Evolutionary conservation across 2,888 invertebrate species (phyloP), one percentile per base, ranked within the genome.

Genomic region (Erebia palarica): DNA sequence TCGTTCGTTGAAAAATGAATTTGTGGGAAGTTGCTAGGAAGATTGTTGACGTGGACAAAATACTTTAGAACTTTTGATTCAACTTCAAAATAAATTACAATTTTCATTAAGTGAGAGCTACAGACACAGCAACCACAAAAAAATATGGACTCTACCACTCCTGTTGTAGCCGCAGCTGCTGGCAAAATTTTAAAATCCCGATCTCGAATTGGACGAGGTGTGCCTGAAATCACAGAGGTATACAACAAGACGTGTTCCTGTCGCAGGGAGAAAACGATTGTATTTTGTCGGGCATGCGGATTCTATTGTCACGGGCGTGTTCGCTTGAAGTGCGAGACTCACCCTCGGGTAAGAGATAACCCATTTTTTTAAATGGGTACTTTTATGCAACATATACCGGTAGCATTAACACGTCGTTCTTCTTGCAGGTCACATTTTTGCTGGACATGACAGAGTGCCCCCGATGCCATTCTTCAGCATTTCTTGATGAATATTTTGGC

Each of bases 391-490:
- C 51, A n/a, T 9, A 10, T 18, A 18, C 53, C 7, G 7, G 36
- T 36, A 36, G 7, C 36, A 36, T 7, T 36, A 53, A 9, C 16
- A 55, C 18, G 27, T 53, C 11, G 16, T 61, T 75, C 78, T 77
- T 51, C 51, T 87, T 87, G 42, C 87, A 94, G 94, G 90, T 93
- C 8, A 89, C 90, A 49, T 94, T 93, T 75, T 79, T 94, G 27
- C 78, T 91, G 75, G 94, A 94, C 70, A 89, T 94, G 70, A 76
- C 89, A 0, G 90, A 92, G 70, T 94, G 94, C 74, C 94, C 94
- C 4, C 85, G 89, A 10, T 94, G 94, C 80, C 89, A 86, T 70
- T 90, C 90, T 13, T 75, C 89, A 27, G 81, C 83, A 18, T 91
- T 87, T 75, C 77, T 93, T 72, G 92, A 92, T 78, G 93, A 93